phyloP scores from a whole-genome alignment of 2,797 vertebrate species.

The Pseudotriccus pelzelni region DNA sequence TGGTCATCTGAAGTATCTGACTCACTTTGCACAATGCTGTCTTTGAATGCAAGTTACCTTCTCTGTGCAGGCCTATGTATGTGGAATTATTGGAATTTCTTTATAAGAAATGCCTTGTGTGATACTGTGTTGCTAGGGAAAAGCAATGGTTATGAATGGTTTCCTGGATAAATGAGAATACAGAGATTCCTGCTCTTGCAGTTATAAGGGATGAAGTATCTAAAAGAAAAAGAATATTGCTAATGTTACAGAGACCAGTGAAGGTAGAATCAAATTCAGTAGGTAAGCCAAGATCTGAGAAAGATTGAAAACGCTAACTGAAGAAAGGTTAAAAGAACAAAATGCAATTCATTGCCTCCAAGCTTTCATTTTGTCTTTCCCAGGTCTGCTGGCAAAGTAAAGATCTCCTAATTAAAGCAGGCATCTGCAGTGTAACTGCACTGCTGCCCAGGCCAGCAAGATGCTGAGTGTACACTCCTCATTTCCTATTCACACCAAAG shows the following conservation, averaged over 20 bases:
- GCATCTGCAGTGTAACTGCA: not conserved
- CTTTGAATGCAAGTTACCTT: not conserved
- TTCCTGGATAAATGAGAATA: not conserved
- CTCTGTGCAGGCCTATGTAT: not conserved
- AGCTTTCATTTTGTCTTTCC: not conserved
- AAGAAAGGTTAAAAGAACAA: not conserved
- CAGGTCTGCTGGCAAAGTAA: not conserved
- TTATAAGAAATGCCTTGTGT: not conserved
- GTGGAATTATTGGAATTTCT: not conserved
- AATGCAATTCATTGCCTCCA: not conserved
- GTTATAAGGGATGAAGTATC: not conserved
- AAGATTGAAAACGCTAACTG: not conserved
- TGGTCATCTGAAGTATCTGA: not conserved
- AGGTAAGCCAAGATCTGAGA: not conserved
- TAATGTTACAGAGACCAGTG: not conserved
- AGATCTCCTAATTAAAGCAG: constrained; percentile 33
- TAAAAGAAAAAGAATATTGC: not conserved
- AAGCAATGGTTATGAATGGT: not conserved
- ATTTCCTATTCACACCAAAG: not conserved
- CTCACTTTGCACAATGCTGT: not conserved
- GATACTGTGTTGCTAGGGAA: not conserved
- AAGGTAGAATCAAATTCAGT: not conserved
- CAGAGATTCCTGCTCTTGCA: not conserved
- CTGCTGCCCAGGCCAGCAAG: not conserved
- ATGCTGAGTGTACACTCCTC: not conserved